Evolutionary conservation across 2,888 invertebrate genomes (phyloP), one percentile per base, ranked within the genome.

Genomic region (Sarcophaga subvicina): DNA sequence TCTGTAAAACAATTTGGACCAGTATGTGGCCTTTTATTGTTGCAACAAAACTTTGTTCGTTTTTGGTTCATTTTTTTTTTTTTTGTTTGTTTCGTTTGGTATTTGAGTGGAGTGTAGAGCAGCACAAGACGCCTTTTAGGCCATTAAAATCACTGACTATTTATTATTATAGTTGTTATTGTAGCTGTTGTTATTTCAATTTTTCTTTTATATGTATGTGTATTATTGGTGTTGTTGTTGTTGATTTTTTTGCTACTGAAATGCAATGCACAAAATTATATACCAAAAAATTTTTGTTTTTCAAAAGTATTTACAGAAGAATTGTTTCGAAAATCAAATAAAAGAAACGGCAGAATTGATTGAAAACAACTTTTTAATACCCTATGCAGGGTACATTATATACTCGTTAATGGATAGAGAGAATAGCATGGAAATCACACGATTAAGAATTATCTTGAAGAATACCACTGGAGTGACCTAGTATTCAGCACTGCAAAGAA

Each of bases 41-140:
- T 37, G 37, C 37, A 37, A 37, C 37, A 37, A 37, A 37, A 37
- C 2, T 37, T 37, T 37, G 8, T 37, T 37, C 37, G 3, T 37
- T 37, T 37, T 37, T 54, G 17, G 22, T 22, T 69, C 22, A 47
- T 22, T 49, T 47, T 14, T 69, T 64, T 64, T 25, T 22, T 77
- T 12, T 25, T 67, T 60, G 27, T 17, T 12, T 20, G 1, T 17
- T 63, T 37, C 69, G 12, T 70, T 22, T 64, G 12, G 10, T 20
- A 37, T 22, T 75, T 54, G 54, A 69, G 54, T 80, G 66, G 45
- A 70, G 75, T 54, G 66, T 11, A 86, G 54, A 76, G 70, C 63
- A 75, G 70, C 25, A 45, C n/a, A 86, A 85, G 82, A 86, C 82
- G 80, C 76, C 83, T 83, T 86, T 80, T 80, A 80, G 86, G 72